Evolutionary conservation across 1,140 invertebrate species (phyloP).

Genomic region (Amphibalanus amphitrite): DNA sequence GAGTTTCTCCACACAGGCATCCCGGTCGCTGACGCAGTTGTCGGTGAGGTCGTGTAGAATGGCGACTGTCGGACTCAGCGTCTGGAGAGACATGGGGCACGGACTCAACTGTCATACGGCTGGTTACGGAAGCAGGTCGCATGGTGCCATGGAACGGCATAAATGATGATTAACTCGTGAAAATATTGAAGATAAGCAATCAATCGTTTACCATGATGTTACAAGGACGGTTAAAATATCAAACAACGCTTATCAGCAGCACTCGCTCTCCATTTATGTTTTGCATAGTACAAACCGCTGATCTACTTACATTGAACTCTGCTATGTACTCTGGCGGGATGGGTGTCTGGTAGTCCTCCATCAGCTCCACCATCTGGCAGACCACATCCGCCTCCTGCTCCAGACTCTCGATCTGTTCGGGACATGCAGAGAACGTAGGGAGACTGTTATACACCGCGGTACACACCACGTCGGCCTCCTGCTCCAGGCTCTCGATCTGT

Average conservation of each 20-base stretch:
- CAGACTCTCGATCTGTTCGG: conserved; percentile 39
- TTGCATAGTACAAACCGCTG: no score
- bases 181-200: no score
- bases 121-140: no score
- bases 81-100: neutral
- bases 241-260: no score
- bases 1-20: neutral
- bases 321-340: conserved; percentile 40
- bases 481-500: conserved; percentile 41
- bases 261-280: no score
- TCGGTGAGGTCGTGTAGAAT: neutral
- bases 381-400: conserved; percentile 44
- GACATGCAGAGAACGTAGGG: no score
- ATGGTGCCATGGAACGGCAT: no score
- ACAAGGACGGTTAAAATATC: no score
- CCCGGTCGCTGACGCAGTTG: conserved; percentile 1
- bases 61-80: neutral
- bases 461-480: conserved; percentile 43
- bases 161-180: no score
- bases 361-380: conserved; percentile 50
- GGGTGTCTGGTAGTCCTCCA: conserved; percentile 46
- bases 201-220: no score
- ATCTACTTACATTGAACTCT: conserved; percentile 39
- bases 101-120: no score
- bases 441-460: no score